A percentile compares a stretch with the other conserved stretches of the same genome.
Evolutionary conservation across 2,888 invertebrate genomes (phyloP).

Genomic region (Nymphalis c-album): DNA sequence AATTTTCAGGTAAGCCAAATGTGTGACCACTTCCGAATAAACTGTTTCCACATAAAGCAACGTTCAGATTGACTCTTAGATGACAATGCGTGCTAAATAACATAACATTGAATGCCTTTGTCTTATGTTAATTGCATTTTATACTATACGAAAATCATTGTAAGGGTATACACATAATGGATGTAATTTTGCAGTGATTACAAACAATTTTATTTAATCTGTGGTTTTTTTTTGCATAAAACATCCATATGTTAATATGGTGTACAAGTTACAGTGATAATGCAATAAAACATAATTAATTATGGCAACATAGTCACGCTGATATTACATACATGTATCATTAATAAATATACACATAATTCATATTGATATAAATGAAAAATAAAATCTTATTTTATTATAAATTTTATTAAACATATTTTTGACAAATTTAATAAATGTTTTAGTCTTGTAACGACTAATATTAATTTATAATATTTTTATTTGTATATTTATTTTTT

Average conservation of each 20-base stretch:
- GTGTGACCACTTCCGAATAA: conserved; percentile 95
- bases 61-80: conserved; percentile 76
- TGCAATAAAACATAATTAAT: conserved; percentile 3
- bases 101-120: conserved; percentile 38
- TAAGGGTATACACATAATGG: conserved; percentile 8
- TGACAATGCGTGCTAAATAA: conserved; percentile 77
- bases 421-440: no score
- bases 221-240: background rate
- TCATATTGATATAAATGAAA: background rate
- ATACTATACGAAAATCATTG: background rate
- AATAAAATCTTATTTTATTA: background rate
- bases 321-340: conserved; percentile 13
- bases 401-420: no score
- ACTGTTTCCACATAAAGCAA: conserved; percentile 87
- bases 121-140: conserved; percentile 16
- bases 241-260: background rate
- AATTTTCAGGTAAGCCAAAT: conserved; percentile 92
- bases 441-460: no score
- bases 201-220: background rate
- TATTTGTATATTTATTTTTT: conserved; percentile 1
- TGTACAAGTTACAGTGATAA: conserved; percentile 3
- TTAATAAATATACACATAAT: conserved; percentile 17
- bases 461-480: background rate
- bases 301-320: conserved; percentile 23
- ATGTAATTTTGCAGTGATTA: background rate